phyloP scores from a whole-genome alignment of 1,140 invertebrate species.

The Dysdera silvatica region DNA sequence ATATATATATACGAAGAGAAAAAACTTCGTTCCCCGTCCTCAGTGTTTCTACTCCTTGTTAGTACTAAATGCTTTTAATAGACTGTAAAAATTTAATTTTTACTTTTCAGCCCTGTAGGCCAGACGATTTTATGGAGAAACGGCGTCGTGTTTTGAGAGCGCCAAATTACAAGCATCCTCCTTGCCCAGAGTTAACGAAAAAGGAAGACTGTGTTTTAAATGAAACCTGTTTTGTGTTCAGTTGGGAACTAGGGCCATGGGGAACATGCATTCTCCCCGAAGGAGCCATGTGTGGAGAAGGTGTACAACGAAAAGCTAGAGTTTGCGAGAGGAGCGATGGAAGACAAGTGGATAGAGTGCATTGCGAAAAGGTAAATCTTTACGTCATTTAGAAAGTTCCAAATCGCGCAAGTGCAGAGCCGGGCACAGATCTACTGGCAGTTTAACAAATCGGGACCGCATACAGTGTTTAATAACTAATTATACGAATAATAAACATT shows the following conservation, averaged over 20 bases:
- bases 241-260: slow-evolving; percentile 53
- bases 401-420: no score
- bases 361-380: slow-evolving; percentile 31
- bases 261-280: slow-evolving; percentile 55
- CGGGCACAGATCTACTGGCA: no score
- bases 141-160: not conserved
- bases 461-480: no score
- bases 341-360: slow-evolving; percentile 50
- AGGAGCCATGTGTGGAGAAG: slow-evolving; percentile 56
- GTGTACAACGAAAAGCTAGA: slow-evolving; percentile 50
- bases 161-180: not conserved
- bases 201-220: slow-evolving; percentile 3
- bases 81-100: no score
- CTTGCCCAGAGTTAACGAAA: not conserved
- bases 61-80: no score
- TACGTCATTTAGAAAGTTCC: no score
- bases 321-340: slow-evolving; percentile 53
- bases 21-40: no score
- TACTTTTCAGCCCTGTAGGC: slow-evolving; percentile 3
- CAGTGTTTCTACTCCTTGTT: no score
- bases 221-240: slow-evolving; percentile 49
- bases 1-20: no score
- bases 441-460: no score
- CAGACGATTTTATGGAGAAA: not conserved
- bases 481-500: no score